phyloP scores from a whole-genome alignment of 2,888 invertebrate genomes.

The Holacanthella duospinosa region DNA sequence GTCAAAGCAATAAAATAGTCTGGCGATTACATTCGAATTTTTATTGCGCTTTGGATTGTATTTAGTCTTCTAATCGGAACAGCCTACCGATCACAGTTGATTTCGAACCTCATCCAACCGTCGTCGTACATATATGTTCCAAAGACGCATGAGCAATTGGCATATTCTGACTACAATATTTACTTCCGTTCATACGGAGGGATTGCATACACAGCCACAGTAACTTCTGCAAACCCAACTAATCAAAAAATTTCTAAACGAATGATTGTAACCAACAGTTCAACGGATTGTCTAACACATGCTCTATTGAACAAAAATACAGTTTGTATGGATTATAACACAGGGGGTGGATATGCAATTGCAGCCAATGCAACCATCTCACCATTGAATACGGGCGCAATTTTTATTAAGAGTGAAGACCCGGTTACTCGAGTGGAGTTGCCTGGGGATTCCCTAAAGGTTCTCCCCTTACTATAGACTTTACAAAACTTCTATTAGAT shows the following conservation, averaged over 20 bases:
- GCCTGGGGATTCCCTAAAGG: background rate
- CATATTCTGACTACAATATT: background rate
- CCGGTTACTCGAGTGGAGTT: background rate
- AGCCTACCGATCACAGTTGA: background rate
- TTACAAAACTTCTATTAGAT: background rate
- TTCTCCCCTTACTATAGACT: background rate
- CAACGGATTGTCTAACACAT: background rate
- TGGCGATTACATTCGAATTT: no score
- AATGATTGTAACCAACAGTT: background rate
- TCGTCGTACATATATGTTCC: background rate
- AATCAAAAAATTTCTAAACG: background rate
- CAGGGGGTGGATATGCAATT: background rate
- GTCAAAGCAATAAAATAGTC: no score
- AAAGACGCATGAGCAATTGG: background rate
- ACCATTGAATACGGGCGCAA: background rate
- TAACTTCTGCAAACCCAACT: background rate
- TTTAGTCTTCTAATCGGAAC: background rate
- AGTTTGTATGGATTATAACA: background rate
- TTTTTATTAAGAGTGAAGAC: background rate
- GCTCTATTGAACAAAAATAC: background rate
- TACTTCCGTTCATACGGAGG: background rate
- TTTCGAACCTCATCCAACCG: background rate
- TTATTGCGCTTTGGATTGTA: no score
- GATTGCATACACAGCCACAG: background rate
- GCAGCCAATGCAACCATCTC: background rate